Conservation (phyloP, 2,113 vertebrate genomes). For the Microtus pennsylvanicus region DNA sequence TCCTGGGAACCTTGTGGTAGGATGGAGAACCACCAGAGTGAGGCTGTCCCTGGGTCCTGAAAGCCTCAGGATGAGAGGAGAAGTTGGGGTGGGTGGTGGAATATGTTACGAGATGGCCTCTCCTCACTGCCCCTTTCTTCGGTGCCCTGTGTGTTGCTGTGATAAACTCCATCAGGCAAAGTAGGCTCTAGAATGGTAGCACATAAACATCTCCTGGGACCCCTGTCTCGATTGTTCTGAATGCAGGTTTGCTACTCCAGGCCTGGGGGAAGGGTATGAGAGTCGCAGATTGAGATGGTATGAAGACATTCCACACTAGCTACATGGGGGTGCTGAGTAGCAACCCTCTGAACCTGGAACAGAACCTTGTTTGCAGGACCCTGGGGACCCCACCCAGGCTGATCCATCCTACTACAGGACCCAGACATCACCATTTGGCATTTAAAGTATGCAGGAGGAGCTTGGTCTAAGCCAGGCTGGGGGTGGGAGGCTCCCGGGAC, state of each 20-base stretch:
- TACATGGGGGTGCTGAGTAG: not conserved
- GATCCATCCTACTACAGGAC: no score
- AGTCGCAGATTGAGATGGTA: no score
- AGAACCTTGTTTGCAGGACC: not conserved
- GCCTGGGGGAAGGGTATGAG: not conserved
- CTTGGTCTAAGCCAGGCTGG: not conserved
- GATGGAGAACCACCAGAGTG: not conserved
- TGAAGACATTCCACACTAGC: not conserved
- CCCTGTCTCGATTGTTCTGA: not conserved
- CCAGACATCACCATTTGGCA: not conserved
- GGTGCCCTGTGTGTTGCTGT: not conserved
- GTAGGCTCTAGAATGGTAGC: no score
- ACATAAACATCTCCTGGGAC: no score
- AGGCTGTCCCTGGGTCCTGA: not conserved
- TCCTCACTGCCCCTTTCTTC: not conserved
- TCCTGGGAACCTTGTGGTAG: not conserved
- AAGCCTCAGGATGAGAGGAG: no score
- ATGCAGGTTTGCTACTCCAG: not conserved
- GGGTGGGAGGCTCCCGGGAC: not conserved
- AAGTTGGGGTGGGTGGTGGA: no score
- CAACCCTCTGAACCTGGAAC: not conserved
- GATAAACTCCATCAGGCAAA: not conserved
- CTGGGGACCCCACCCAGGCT: not conserved
- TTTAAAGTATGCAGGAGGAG: not conserved
- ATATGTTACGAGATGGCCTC: fast-evolving